Conservation (phyloP, 1,140 invertebrate genomes). For the Trichogramma pretiosum region DNA sequence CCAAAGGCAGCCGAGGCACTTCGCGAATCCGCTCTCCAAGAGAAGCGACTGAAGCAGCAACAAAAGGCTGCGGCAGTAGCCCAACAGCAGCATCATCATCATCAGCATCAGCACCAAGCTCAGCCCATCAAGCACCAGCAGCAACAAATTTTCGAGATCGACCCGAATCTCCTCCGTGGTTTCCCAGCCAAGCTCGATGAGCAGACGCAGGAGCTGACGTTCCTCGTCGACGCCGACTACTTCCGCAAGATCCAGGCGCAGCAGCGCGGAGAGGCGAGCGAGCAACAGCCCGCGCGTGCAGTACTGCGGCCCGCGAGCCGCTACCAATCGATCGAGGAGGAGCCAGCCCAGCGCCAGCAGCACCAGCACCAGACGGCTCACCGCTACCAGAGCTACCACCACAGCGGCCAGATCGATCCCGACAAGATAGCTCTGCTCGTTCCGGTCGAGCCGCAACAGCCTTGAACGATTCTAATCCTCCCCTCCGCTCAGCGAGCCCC, state of each 20-base stretch:
- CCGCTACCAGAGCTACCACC: background rate
- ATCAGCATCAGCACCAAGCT: no score
- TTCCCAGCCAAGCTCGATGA: background rate
- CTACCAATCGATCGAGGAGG: no score
- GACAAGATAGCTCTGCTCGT: conserved; percentile 13
- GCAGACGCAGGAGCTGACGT: conserved; percentile 1
- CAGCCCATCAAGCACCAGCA: conserved; percentile 5
- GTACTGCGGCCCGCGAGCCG: background rate
- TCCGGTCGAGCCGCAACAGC: conserved; percentile 9
- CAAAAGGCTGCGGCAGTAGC: no score
- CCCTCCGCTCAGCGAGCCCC: no score
- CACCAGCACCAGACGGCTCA: background rate
- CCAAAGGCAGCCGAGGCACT: conserved; percentile 17
- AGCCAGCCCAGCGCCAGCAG: background rate
- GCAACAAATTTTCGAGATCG: conserved; percentile 10
- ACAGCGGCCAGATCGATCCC: conserved; percentile 5
- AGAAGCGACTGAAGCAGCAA: conserved; percentile 13
- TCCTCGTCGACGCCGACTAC: conserved; percentile 14
- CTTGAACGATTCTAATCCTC: no score
- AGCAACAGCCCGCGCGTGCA: background rate
- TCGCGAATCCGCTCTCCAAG: conserved; percentile 2
- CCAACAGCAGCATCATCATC: no score
- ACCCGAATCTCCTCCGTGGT: conserved; percentile 7
- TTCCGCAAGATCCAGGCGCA: background rate
- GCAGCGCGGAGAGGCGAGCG: background rate